Evolutionary conservation across 2,797 vertebrate genomes (phyloP), one percentile per base, ranked within the genome.

Genomic region (Schizopygopsis malacanthus): DNA sequence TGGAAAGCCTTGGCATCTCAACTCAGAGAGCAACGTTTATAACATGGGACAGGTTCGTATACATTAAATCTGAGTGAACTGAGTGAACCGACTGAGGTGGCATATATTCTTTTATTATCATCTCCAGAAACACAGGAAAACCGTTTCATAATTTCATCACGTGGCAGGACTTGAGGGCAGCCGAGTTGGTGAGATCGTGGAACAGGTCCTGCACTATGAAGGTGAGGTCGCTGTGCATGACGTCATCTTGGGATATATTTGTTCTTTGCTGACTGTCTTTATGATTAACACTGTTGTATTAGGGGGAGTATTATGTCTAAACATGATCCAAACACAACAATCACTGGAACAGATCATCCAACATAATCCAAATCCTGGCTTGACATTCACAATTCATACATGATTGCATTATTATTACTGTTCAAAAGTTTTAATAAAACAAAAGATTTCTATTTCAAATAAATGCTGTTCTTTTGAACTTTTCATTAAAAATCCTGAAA

Each of bases 111-210:
- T 67, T 37, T 79, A 0, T 83, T 43, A 16, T 85, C 25, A 18
- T 52, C 22, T 79, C 86, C 93, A 99, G 98, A 93, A 95, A 87
- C 88, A 98, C 97, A 1, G 98, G 97, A 81, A 93, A 94, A 88
- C 96, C 97, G 61, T 99, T 98, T 90, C 98, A 99, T 92, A 99
- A 99, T 92, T 98, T 99, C 85, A 97, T 99, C 94, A 98, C 95
- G 88, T 99, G 98, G 98, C 98, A 98, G 95, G 98, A 99, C 86
- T 91, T 95, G 89, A 95, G 98, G 92, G 95, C 97, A 72, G 86
- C 92, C 76, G 96, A 97, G 41, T 94, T 98, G 90, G 97, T 97
- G 83, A 96, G 91, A 87, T 97, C 96, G 72, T 99, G 97, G 98
- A 99, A 99, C 92, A 93, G 85, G 25, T 98, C 97, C 28, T 94